Base-by-base conservation (phyloP, 2,888 invertebrate species). In the Acleris emargana region DNA sequence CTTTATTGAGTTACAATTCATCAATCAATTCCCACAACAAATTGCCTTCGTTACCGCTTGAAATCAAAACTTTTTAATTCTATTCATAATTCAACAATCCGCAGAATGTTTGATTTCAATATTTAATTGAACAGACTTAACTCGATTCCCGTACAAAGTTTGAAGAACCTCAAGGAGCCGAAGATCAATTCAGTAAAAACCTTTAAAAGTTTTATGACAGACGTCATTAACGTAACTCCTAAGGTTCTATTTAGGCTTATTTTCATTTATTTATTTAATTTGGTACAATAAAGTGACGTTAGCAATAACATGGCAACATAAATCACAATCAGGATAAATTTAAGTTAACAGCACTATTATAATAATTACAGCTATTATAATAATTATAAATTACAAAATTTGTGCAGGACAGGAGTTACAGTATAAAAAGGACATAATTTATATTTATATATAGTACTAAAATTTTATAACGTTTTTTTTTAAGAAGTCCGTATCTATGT, bases 21-120 rank as follows among this genome's bases (percentile, higher is more conserved):
- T 28, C 50, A 64, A 64, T 64, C 59, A 69, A 72, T 72, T 71
- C 69, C 70, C 70, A 72, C 72, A 70, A 72, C 71, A 73, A 75
- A 74, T 75, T 70, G 66, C 66, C 72, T 72, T 74, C 73, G 72
- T 75, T 75, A 74, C 70, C 71, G 74, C 67, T 61, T 42, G 64
- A 73, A 64, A 71, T 72, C 67, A 62, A 32, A 71, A 69, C 70
- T 75, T 72, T 66, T 50, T 63, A 62, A 72, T 69, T 71, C 70
- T 69, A 73, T 73, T 73, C 70, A 73, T 73, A 70, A 72, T 71
- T 69, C 63, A 69, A 58, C 67, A 68, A 71, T 68, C 68, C 66
- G 71, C 32, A 69, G 60, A 52, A 68, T 68, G 58, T 70, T 73
- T 73, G 69, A 72, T 71, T 73, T 72, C 62, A 69, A 55, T 67